Conservation (phyloP, 2,888 invertebrate species). For the Tenthredo amoena region DNA sequence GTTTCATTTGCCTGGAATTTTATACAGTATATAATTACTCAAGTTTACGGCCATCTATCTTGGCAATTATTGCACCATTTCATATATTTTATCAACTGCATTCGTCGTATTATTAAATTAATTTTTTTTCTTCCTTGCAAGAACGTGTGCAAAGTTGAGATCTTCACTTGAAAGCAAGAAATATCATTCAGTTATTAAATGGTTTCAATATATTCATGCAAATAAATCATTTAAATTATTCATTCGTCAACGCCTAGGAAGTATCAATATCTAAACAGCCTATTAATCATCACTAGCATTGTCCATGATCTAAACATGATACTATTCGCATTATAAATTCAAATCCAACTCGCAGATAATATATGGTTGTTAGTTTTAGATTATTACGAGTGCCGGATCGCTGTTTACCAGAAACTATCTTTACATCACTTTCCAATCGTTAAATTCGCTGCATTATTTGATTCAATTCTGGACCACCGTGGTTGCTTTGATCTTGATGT, state of each 20-base stretch:
- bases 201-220: background rate
- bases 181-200: conserved; percentile 6
- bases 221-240: conserved; percentile 9
- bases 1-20: conserved; percentile 17
- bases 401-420: background rate
- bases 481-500: conserved; percentile 48
- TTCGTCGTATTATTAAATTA: background rate
- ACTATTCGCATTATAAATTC: background rate
- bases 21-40: conserved; percentile 6
- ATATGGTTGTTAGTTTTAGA: background rate
- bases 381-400: background rate
- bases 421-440: conserved; percentile 9
- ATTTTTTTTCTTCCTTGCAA: background rate
- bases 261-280: background rate
- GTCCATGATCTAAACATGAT: conserved; percentile 2
- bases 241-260: background rate
- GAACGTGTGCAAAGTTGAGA: background rate
- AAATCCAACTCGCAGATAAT: background rate
- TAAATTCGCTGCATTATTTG: background rate
- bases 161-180: background rate
- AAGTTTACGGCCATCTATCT: conserved; percentile 38
- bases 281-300: background rate
- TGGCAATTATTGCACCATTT: background rate
- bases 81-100: background rate
- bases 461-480: conserved; percentile 47